Base-by-base conservation (phyloP, 2,888 invertebrate genomes). In the Eustalomyia histrio region DNA sequence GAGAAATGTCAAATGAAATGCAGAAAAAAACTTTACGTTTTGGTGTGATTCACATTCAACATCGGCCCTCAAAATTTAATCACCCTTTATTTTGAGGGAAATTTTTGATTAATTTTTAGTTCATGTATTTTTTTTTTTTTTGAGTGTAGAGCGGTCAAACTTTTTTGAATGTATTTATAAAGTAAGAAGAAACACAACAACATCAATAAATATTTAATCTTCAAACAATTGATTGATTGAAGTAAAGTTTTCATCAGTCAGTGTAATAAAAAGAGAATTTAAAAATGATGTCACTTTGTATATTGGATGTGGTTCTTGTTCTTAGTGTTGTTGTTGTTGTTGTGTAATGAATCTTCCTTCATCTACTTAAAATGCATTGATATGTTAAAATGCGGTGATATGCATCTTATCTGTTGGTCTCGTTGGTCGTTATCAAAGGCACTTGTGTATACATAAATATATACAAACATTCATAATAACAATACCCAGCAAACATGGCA, bases 371-470 rank as follows among this genome's bases (percentile, higher is more conserved):
- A 39, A 16, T 64, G 64, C 64, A 64, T 64, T 17, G 55, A 47
- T 57, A n/a, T 57, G 24, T 57, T 18, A 10, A 29, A 35, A 21
- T 65, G 35, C 53, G 53, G 57, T 47, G 35, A 53, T 35, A 58
- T 76, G 64, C 76, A 76, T 71, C 76, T 76, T 76, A 76, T 76
- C 76, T 64, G 58, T 53, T 76, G 57, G 63, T 76, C 64, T 69
- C 17, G 21, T 50, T 69, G 69, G 57, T 57, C 29, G 69, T 76
- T 65, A 69, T 76, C 76, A 69, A 67, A 57, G 14, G 57, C 67
- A 67, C 55, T 72, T 55, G 33, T 60, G 16, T 35, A 18, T 35
- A n/a, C n/a, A n/a, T n/a, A n/a, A n/a, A n/a, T n/a, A 60, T 53
- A 60, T 14, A 39, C 35, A 67, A 18, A 18, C 33, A 76, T 21